A percentile compares a stretch with the other conserved stretches of the same genome.
Conservation (phyloP, 2,888 invertebrate genomes). For the Steinernema hermaphroditum region DNA sequence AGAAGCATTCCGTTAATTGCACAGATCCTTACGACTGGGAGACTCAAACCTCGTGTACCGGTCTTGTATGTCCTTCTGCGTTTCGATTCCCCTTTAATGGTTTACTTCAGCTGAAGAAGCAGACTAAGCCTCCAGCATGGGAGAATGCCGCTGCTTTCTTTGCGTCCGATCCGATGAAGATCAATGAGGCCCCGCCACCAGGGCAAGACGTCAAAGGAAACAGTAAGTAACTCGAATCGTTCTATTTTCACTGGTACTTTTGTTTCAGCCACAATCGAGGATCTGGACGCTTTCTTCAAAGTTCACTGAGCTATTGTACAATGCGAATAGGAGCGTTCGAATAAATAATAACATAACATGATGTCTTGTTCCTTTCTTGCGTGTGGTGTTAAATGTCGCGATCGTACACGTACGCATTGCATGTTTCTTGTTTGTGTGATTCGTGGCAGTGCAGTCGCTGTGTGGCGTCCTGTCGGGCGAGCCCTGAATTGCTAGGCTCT, state of each 20-base stretch:
- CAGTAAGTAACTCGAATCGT: neutral
- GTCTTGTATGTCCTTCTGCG: neutral
- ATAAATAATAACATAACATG: too few species aligned
- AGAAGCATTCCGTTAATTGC: slow-evolving; percentile 34
- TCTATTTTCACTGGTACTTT: neutral
- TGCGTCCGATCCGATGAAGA: slow-evolving; percentile 35
- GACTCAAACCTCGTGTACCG: neutral
- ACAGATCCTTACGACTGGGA: slow-evolving; percentile 43
- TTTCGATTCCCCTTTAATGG: neutral
- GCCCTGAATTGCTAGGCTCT: too few species aligned
- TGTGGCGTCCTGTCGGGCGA: too few species aligned
- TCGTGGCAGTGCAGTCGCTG: too few species aligned
- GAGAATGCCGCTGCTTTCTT: slow-evolving; percentile 39
- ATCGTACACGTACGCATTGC: too few species aligned
- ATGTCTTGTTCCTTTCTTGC: too few species aligned
- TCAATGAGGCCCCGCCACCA: slow-evolving; percentile 35
- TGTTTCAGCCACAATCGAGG: slow-evolving; percentile 2
- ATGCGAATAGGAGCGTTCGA: too few species aligned
- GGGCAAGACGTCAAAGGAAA: neutral
- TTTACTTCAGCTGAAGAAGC: slow-evolving; percentile 3
- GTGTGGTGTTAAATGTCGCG: too few species aligned
- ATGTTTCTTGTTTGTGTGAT: too few species aligned
- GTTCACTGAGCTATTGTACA: neutral
- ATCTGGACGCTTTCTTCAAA: neutral
- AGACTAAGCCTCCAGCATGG: slow-evolving; percentile 34